A percentile compares a stretch with the other conserved stretches of the same genome.
These are phyloP conservation scores for Habroteleia sp. DNA, from an alignment of 2,888 invertebrate genomes.

Conservation along the genomic window DNA sequence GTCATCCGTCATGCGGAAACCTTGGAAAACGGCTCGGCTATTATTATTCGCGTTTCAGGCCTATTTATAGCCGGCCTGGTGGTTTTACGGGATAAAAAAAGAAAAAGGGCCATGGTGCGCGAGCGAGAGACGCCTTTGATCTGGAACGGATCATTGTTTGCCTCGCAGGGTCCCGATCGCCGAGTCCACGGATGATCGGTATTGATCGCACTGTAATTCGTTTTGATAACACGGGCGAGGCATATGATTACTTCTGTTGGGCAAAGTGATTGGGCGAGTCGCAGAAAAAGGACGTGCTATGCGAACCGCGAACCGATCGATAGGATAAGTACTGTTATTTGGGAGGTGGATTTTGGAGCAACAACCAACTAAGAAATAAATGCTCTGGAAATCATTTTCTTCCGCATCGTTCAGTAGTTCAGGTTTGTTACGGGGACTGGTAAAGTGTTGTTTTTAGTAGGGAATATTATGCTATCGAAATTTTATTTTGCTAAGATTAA, in stretches of 20 bases:
- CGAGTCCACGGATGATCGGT: conserved; percentile 31
- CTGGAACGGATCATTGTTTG: conserved; percentile 49
- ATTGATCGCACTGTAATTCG: conserved; percentile 53
- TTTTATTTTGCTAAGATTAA: conserved; percentile 14
- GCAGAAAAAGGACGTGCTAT: conserved; percentile 13
- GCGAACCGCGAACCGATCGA: conserved; percentile 13
- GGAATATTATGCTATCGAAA: conserved; percentile 28
- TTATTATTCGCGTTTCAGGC: conserved; percentile 47
- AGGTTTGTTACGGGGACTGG: conserved; percentile 9
- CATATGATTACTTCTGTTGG: conserved; percentile 49
- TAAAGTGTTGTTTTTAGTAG: conserved; percentile 14
- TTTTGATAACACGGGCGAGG: conserved; percentile 43
- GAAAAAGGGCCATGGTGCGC: conserved; percentile 16
- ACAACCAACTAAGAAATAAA: conserved; percentile 36
- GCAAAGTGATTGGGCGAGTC: conserved; percentile 36
- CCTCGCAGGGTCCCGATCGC: conserved; percentile 27
- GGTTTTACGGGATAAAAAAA: background rate
- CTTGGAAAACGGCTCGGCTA: conserved; percentile 17
- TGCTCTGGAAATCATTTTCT: conserved; percentile 42
- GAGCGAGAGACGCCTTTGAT: conserved; percentile 33
- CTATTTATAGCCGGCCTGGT: conserved; percentile 22
- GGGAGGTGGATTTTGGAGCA: conserved; percentile 42
- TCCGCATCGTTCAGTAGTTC: conserved; percentile 53
- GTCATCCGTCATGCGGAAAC: conserved; percentile 63
- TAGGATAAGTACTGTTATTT: conserved; percentile 48